Conservation (phyloP, 2,888 invertebrate genomes). For the Nomada flava region DNA sequence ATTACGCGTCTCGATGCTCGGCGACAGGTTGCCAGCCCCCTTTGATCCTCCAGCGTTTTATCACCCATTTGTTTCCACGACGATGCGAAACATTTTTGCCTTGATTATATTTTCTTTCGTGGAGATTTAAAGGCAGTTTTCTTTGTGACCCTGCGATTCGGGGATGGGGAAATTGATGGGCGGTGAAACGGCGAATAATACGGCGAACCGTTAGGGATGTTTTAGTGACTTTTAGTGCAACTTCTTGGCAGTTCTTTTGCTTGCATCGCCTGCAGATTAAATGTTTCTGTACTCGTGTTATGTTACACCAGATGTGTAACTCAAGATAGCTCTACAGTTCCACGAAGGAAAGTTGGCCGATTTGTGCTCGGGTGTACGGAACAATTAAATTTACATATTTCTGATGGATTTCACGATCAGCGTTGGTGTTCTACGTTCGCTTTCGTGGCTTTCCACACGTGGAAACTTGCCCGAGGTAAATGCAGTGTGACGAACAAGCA, state of each 20-base stretch:
- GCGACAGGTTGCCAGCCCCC: slow-evolving; percentile 26
- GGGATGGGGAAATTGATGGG: neutral
- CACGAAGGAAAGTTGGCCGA: slow-evolving; percentile 30
- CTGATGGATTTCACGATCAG: neutral
- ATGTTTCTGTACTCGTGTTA: too few relatives aligned
- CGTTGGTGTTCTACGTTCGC: slow-evolving; percentile 15
- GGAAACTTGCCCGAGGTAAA: slow-evolving; percentile 22
- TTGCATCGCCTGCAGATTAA: too few relatives aligned
- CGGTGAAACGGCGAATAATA: neutral
- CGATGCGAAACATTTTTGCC: neutral
- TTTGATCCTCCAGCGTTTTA: slow-evolving; percentile 13
- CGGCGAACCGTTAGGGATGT: too few relatives aligned
- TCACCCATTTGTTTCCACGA: neutral
- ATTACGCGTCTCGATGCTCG: slow-evolving; percentile 1
- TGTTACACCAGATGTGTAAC: too few relatives aligned
- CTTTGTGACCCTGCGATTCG: neutral
- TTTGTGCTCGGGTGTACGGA: slow-evolving; percentile 2
- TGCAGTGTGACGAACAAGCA: slow-evolving; percentile 30
- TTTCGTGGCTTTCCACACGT: slow-evolving; percentile 26
- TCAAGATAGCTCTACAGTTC: slow-evolving; percentile 1
- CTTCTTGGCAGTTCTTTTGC: too few relatives aligned
- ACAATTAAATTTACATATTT: slow-evolving; percentile 5
- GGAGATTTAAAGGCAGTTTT: neutral
- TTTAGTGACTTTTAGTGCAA: too few relatives aligned
- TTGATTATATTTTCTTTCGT: neutral